These are phyloP conservation scores for Otis tarda DNA, from an alignment of 2,113 vertebrate species.

Conservation along the genomic window DNA sequence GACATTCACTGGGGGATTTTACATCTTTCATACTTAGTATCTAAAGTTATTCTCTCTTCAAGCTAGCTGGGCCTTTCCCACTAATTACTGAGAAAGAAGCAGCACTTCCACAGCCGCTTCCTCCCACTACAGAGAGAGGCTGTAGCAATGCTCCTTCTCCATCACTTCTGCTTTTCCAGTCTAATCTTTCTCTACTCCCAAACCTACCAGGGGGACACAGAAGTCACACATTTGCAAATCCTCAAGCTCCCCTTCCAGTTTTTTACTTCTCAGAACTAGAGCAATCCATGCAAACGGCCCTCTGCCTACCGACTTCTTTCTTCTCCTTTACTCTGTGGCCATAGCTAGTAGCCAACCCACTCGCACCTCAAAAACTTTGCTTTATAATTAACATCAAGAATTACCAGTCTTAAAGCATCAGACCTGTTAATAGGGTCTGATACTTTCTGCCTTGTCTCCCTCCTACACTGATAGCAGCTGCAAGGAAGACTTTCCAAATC, in stretches of 20 bases:
- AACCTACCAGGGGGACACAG: accelerated
- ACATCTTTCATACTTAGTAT: not conserved
- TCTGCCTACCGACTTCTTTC: not conserved
- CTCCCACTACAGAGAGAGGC: not conserved
- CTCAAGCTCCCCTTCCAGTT: not conserved
- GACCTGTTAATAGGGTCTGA: slow-evolving; percentile 9
- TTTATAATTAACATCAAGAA: not conserved
- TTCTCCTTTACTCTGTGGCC: not conserved
- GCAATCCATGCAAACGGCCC: not conserved
- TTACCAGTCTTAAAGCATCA: not conserved
- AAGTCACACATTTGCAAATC: accelerated
- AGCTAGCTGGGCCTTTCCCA: not conserved
- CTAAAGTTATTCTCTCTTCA: not conserved
- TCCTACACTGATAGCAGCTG: not conserved
- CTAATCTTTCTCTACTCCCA: not conserved
- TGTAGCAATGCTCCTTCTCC: not conserved
- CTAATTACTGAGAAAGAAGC: not conserved
- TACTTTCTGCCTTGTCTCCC: not conserved
- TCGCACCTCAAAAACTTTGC: not conserved
- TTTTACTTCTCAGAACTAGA: not conserved
- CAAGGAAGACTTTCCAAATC: not conserved
- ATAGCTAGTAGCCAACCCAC: not conserved
- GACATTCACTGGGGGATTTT: not conserved
- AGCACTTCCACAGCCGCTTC: not conserved
- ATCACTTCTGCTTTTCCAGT: not conserved